Base-by-base conservation (phyloP, 2,888 invertebrate species). In the Elegia similella region DNA sequence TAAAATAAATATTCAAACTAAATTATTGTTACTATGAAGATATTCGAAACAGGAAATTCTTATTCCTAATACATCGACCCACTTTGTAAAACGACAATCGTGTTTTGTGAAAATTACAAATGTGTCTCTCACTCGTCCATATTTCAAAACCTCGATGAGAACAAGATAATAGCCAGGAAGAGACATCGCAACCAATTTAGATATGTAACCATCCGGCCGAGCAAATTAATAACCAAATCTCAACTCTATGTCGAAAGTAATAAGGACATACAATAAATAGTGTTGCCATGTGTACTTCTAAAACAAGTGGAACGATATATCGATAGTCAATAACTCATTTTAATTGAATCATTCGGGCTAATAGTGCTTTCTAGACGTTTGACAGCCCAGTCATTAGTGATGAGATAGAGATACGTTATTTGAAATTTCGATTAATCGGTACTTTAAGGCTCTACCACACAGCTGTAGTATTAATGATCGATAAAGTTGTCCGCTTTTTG, bases 281-380 rank as follows among this genome's bases (percentile, higher is more conserved):
- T 42, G 50, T 52, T 56, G 55, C 52, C 52, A 52, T 32, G 42
- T 47, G 48, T 56, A 47, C 55, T 59, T 59, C 55, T 63, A 62
- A 67, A 67, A 63, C 65, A 60, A 71, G 69, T 72, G 62, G 67
- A 69, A 67, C 65, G 72, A 71, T 67, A 65, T 75, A 78, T 80
- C 78, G 75, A 75, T 78, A 69, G 71, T 76, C 84, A 76, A 85
- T 85, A 82, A 83, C 74, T 86, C 82, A 86, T 83, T 84, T 82
- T 86, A 88, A 88, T 88, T 87, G 86, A 88, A 86, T 84, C 83
- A 84, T 87, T 86, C 78, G 62, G 63, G 69, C 75, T 82, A 82
- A 85, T 83, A 82, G 81, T 81, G 78, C 82, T 85, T 82, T 83
- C 82, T 80, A 76, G 77, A 82, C 77, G 68, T 82, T 84, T 84